phyloP scores from a whole-genome alignment of 2,797 vertebrate genomes.

The Falco naumanni region DNA sequence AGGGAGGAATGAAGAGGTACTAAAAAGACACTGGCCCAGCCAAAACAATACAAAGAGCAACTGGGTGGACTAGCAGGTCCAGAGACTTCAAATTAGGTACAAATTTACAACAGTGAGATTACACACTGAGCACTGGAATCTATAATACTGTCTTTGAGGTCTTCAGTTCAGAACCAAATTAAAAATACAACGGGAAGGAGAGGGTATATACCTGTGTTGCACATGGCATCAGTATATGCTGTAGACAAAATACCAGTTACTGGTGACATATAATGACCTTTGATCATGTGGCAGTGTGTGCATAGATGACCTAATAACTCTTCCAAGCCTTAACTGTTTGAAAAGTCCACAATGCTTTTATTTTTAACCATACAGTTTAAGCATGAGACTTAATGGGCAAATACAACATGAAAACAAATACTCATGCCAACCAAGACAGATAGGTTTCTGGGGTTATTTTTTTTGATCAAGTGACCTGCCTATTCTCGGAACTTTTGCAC shows the following conservation, averaged over 20 bases:
- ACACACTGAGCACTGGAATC: not conserved
- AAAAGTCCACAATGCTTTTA: not conserved
- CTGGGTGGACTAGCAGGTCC: not conserved
- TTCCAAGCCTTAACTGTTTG: not conserved
- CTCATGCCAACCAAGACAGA: not conserved
- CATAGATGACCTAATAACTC: not conserved
- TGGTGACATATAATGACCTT: not conserved
- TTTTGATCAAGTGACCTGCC: not conserved
- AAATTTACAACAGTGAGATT: not conserved
- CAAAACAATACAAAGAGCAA: not conserved
- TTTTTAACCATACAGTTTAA: not conserved
- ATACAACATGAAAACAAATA: not conserved
- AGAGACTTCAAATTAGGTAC: not conserved
- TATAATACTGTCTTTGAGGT: not conserved
- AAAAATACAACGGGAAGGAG: accelerated
- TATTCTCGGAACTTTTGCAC: not conserved
- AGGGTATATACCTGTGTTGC: not conserved
- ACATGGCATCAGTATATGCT: not conserved
- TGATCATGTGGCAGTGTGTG: not conserved
- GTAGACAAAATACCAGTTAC: not conserved
- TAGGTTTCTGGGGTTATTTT: not conserved
- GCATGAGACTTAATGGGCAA: not conserved
- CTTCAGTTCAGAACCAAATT: not conserved
- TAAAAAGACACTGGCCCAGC: not conserved
- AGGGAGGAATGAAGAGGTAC: not conserved